Evolutionary conservation across 2,797 vertebrate species (phyloP).

Genomic region (Notamacropus eugenii): DNA sequence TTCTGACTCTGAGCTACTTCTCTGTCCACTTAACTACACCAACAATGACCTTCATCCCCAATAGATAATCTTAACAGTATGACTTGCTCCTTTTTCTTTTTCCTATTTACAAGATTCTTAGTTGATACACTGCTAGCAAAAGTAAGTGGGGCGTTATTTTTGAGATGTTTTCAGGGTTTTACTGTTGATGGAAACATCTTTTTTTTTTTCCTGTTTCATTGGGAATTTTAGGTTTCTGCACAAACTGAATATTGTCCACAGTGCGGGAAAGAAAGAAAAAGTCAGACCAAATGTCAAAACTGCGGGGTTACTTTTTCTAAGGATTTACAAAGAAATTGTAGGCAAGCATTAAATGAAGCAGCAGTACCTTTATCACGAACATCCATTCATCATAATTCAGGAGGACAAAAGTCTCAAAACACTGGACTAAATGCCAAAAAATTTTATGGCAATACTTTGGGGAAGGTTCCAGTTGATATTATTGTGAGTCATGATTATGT

Average conservation of each 20-base stretch:
- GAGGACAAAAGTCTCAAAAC: conserved; percentile 86
- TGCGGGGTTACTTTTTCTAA: conserved; percentile 85
- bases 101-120: not conserved
- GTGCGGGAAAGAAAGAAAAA: conserved; percentile 88
- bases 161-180: conserved; percentile 36
- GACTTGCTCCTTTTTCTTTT: not conserved
- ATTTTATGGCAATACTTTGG: conserved; percentile 88
- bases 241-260: conserved; percentile 87
- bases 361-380: conserved; percentile 87
- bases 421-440: conserved; percentile 86
- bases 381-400: conserved; percentile 89
- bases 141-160: conserved; percentile 40
- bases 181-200: conserved; percentile 52
- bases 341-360: conserved; percentile 82
- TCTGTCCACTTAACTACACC: not conserved
- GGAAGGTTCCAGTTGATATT: conserved; percentile 84
- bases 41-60: not conserved
- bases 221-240: conserved; percentile 83
- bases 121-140: not conserved
- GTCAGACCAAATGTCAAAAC: conserved; percentile 87
- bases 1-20: not conserved
- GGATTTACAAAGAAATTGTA: conserved; percentile 85
- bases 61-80: not conserved
- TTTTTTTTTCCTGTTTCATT: conserved; percentile 54
- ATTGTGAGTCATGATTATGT: conserved; percentile 85